Evolutionary conservation across 2,113 vertebrate genomes (phyloP).

Genomic region (Alosa alosa): DNA sequence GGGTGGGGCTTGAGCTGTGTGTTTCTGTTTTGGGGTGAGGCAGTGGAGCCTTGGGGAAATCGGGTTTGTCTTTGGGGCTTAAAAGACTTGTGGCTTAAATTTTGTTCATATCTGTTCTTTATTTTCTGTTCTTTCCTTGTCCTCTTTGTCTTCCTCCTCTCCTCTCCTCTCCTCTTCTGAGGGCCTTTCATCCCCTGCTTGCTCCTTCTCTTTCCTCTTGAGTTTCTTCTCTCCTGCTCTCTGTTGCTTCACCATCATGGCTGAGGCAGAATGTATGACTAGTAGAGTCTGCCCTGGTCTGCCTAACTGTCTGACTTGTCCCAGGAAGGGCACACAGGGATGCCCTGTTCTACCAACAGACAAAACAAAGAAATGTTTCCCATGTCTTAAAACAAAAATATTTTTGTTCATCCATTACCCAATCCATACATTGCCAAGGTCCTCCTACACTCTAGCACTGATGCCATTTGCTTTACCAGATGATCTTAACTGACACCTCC

Average conservation of each 20-base stretch:
- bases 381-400: not conserved
- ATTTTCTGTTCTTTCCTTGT: not conserved
- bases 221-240: not conserved
- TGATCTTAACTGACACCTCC: not conserved
- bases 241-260: not conserved
- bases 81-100: not conserved
- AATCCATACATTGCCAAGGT: not conserved
- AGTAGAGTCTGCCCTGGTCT: not conserved
- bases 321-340: not conserved
- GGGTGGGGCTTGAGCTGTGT: not conserved
- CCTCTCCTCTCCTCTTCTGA: constrained; percentile 21
- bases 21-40: not conserved
- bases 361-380: not conserved
- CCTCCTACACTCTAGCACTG: not conserved
- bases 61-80: not conserved
- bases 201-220: not conserved
- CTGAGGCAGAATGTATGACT: not conserved
- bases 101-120: not conserved
- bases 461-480: not conserved
- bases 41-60: not conserved
- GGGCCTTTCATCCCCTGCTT: not conserved
- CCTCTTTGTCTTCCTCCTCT: constrained; percentile 9
- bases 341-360: not conserved
- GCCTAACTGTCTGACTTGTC: not conserved
- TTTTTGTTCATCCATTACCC: not conserved